Conservation (phyloP, 1,140 invertebrate species). For the Drosophila tani region DNA sequence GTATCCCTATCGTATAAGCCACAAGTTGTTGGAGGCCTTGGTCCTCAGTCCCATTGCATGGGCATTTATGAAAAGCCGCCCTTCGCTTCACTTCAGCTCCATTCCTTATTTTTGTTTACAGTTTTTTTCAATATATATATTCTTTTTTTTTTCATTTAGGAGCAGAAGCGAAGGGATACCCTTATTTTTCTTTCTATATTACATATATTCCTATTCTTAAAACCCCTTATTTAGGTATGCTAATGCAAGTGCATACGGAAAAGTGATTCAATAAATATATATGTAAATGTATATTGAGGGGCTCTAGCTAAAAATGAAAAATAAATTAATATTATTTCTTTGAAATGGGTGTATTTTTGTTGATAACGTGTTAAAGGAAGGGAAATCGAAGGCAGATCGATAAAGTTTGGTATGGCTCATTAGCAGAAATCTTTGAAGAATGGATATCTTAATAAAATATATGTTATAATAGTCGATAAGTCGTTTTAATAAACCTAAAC, state of each 20-base stretch:
- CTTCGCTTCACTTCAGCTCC: not conserved
- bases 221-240: slow-evolving; percentile 14
- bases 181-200: not conserved
- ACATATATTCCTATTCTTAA: slow-evolving; percentile 3
- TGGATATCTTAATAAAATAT: no score
- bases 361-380: not conserved
- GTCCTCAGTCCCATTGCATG: not conserved
- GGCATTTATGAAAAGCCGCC: slow-evolving; percentile 15
- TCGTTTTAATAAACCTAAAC: no score
- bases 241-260: slow-evolving; percentile 15
- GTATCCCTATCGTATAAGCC: not conserved
- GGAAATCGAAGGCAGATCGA: not conserved
- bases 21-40: slow-evolving; percentile 1
- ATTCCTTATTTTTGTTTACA: not conserved
- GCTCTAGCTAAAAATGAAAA: no score
- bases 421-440: no score
- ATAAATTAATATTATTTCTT: not conserved
- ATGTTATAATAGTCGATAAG: no score
- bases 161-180: not conserved
- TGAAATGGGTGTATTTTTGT: not conserved
- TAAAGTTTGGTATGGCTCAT: no score
- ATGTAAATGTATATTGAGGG: slow-evolving; percentile 6
- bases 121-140: not conserved
- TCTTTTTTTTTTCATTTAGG: not conserved
- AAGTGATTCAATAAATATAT: slow-evolving; percentile 35